A percentile compares a stretch with the other conserved stretches of the same genome.
Evolutionary conservation across 2,888 invertebrate genomes (phyloP).

Genomic region (Zelleria hepariella): DNA sequence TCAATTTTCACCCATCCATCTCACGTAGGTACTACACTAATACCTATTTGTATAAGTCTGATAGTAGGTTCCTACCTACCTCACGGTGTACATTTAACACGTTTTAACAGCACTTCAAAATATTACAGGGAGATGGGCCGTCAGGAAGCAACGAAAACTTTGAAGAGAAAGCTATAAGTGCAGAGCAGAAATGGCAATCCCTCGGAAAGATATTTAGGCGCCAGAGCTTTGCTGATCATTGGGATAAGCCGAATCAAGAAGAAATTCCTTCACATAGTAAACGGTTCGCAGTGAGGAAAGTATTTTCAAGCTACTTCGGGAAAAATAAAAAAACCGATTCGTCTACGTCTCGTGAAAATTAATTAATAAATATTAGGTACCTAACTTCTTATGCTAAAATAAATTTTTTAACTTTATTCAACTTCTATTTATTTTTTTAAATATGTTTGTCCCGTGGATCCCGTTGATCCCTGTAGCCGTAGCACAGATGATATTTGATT

Average conservation of each 20-base stretch:
- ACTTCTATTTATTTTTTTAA: background rate
- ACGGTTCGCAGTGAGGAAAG: conserved; percentile 6
- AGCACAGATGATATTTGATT: too few species aligned
- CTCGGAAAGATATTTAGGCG: conserved; percentile 62
- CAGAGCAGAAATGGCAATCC: conserved; percentile 65
- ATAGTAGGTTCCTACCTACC: too few species aligned
- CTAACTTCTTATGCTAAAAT: too few species aligned
- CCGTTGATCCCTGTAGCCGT: too few species aligned
- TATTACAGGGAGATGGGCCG: conserved; percentile 50
- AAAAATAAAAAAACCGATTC: conserved; percentile 28
- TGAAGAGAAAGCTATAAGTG: conserved; percentile 45
- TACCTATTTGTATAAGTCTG: too few species aligned
- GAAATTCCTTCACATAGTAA: conserved; percentile 4
- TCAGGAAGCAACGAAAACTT: conserved; percentile 48
- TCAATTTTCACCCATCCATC: too few species aligned
- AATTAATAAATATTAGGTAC: conserved; percentile 9
- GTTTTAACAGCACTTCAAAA: too few species aligned
- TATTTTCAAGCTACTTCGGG: conserved; percentile 51
- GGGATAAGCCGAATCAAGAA: conserved; percentile 27
- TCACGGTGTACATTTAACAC: too few species aligned
- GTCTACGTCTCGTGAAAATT: conserved; percentile 9
- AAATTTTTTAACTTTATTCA: background rate
- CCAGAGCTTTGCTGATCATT: conserved; percentile 52
- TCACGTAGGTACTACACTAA: too few species aligned
- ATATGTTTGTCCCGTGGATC: too few species aligned